Percentiles rank a stretch among this genome's conserved stretches.
These are phyloP conservation scores for Acleris cristana DNA, from an alignment of 2,888 invertebrate species.

Conservation along the genomic window DNA sequence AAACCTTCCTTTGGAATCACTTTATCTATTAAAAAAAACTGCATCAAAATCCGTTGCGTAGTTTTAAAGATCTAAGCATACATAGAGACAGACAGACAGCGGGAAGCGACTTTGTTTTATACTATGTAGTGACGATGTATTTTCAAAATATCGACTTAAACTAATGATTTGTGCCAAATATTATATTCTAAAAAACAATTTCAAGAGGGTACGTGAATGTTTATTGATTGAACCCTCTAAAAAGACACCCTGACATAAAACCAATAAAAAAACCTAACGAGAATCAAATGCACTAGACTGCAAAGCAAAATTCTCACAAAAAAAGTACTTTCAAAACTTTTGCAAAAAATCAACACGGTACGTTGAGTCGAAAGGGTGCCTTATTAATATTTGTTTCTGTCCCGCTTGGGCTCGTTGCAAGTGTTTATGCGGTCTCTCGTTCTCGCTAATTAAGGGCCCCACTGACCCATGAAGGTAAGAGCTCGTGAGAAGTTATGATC, in stretches of 20 bases:
- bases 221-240: no score
- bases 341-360: slow-evolving; percentile 74
- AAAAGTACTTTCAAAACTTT: slow-evolving; percentile 54
- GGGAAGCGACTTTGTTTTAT: no score
- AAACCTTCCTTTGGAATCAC: no score
- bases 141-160: no score
- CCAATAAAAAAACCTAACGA: slow-evolving; percentile 45
- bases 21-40: no score
- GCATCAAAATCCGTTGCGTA: no score
- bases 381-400: slow-evolving; percentile 63
- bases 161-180: no score
- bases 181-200: neutral
- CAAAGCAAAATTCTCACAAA: slow-evolving; percentile 64
- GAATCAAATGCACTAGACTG: slow-evolving; percentile 63
- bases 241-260: slow-evolving; percentile 16
- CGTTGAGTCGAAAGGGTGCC: slow-evolving; percentile 68
- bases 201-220: no score
- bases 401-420: slow-evolving; percentile 49
- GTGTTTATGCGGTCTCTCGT: slow-evolving; percentile 51
- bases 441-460: slow-evolving; percentile 72
- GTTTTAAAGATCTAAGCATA: no score
- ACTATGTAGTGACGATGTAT: no score
- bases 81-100: no score
- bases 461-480: slow-evolving; percentile 71
- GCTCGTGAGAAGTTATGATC: slow-evolving; percentile 73